A percentile compares a stretch with the other conserved stretches of the same genome.
phyloP scores from a whole-genome alignment of 2,888 invertebrate genomes.

The Druceiella hillmani region DNA sequence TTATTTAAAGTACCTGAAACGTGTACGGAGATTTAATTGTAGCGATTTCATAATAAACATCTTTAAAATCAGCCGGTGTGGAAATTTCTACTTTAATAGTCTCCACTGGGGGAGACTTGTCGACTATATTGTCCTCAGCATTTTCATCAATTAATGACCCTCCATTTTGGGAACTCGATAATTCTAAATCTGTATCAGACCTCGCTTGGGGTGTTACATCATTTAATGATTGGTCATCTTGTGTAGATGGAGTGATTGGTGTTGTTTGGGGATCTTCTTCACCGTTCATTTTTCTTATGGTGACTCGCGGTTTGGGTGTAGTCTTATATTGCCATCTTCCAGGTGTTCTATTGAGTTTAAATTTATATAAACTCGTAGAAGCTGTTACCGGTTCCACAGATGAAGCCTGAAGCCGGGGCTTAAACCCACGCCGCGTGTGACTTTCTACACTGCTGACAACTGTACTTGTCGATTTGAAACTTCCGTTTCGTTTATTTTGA shows the following conservation, averaged over 20 bases:
- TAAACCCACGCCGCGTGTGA: constrained; percentile 57
- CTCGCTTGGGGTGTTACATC: constrained; percentile 53
- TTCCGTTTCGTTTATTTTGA: constrained; percentile 42
- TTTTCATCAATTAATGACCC: constrained; percentile 57
- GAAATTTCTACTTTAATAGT: constrained; percentile 86
- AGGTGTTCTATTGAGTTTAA: constrained; percentile 75
- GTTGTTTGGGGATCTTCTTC: constrained; percentile 50
- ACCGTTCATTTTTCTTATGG: constrained; percentile 64
- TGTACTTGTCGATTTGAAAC: constrained; percentile 40
- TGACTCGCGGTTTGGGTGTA: constrained; percentile 79
- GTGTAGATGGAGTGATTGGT: constrained; percentile 39
- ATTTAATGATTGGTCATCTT: constrained; percentile 45
- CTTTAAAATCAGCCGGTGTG: constrained; percentile 78
- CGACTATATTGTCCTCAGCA: constrained; percentile 59
- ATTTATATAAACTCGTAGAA: constrained; percentile 67
- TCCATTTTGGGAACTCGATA: constrained; percentile 63
- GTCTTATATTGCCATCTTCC: constrained; percentile 91
- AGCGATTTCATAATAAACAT: constrained; percentile 84
- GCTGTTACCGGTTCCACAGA: constrained; percentile 49
- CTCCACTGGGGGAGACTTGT: constrained; percentile 63
- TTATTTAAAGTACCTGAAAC: constrained; percentile 89
- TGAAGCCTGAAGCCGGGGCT: constrained; percentile 58
- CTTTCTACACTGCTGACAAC: constrained; percentile 39
- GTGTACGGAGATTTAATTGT: constrained; percentile 87
- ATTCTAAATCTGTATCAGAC: constrained; percentile 63